Evolutionary conservation across 1,140 invertebrate genomes (phyloP), one percentile per base, ranked within the genome.

Genomic region (Palaemon carinicauda): DNA sequence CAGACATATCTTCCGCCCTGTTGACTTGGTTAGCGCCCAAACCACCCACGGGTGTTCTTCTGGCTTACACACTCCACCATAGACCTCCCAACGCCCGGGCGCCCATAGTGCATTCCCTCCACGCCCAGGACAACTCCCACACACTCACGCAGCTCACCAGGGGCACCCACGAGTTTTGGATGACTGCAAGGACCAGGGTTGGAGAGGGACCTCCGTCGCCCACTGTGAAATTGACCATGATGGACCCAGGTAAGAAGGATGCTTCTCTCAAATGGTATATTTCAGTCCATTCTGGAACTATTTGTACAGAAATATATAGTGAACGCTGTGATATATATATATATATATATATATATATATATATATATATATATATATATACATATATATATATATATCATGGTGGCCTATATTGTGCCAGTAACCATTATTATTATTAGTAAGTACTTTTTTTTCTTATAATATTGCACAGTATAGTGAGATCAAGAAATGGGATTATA

Each of bases 181-280:
- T 91, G 17, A 90, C 91, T 2, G 91, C 91, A 7, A 90, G 87
- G 51, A 92, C 92, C 0, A 88, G 89, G 29, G 90, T 91, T 79
- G 92, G 92, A 1, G 91, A 92, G 73, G 91, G 92, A 10, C 77
- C 86, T 10, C 71, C 89, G 17, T 88, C 89, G 2, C 56, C 87
- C 27, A 85, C 87, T 9, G 56, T 87, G 51, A 87, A 95, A 94
- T 85, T 91, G 93, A 80, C 94, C 95, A 7, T 93, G 94, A 0
- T 94, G 95, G 91, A 94, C 94, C 79, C 56, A 77, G 75, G 84
- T 87, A 52, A 77, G 29, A 52, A 77, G 29, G 60, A 21, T 3
- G 7, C 41, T 41, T 5, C 41, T 41, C 41, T 41, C 7, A 41
- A 41, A 41, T 12, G 3, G n/a, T n/a, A n/a, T n/a, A n/a, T n/a